Conservation (phyloP, 2,888 invertebrate species). For the Eupithecia vulgata region DNA sequence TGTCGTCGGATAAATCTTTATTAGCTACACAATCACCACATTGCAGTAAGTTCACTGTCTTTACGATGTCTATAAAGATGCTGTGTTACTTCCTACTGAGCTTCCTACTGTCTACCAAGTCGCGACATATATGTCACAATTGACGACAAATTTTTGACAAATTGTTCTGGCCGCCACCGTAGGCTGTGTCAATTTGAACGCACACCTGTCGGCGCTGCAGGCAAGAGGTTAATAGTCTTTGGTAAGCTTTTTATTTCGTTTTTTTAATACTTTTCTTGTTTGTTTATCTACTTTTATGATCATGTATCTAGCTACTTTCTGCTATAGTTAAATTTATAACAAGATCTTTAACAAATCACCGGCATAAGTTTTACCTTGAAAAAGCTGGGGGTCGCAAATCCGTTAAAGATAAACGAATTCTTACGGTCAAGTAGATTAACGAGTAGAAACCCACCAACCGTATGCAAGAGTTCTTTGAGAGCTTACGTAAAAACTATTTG, state of each 20-base stretch:
- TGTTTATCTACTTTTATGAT: too few relatives aligned
- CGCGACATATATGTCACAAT: not conserved
- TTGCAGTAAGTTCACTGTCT: not conserved
- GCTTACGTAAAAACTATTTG: conserved; percentile 39
- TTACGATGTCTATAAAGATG: not conserved
- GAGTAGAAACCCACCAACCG: conserved; percentile 40
- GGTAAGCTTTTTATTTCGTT: too few relatives aligned
- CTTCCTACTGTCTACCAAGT: not conserved
- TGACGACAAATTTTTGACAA: not conserved
- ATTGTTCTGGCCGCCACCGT: not conserved
- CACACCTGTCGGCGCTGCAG: too few relatives aligned
- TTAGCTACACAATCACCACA: not conserved
- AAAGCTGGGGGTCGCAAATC: conserved; percentile 44
- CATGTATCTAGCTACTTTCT: too few relatives aligned
- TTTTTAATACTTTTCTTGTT: too few relatives aligned
- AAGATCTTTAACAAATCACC: not conserved
- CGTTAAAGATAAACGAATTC: conserved; percentile 58
- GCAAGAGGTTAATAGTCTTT: too few relatives aligned
- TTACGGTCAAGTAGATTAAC: conserved; percentile 61
- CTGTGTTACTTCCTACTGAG: not conserved
- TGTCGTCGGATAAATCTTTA: conserved; percentile 5
- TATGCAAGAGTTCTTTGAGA: conserved; percentile 41
- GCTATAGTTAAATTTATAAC: too few relatives aligned
- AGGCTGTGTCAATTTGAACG: too few relatives aligned
- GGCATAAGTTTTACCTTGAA: not conserved